These are phyloP conservation scores for Dione juno DNA, from an alignment of 2,888 invertebrate species.

Conservation along the genomic window DNA sequence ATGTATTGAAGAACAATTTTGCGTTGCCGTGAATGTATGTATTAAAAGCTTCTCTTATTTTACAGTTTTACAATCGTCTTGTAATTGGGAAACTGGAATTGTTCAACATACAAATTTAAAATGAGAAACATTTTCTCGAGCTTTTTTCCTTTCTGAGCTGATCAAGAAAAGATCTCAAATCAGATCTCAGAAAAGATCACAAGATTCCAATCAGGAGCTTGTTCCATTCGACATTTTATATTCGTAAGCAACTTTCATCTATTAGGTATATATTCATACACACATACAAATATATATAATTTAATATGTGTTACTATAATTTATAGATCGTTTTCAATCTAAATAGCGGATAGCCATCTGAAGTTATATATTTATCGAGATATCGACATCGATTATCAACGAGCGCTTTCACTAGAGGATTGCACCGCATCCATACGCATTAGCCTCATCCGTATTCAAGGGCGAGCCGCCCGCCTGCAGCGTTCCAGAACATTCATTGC, in stretches of 20 bases:
- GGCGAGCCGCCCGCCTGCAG: slow-evolving; percentile 65
- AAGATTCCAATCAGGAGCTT: no score
- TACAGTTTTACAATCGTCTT: no score
- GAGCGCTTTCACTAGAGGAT: slow-evolving; percentile 47
- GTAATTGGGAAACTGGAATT: no score
- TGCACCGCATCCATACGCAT: slow-evolving; percentile 66
- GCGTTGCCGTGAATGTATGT: background rate
- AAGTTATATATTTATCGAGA: slow-evolving; percentile 15
- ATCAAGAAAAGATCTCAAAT: no score
- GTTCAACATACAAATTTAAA: no score
- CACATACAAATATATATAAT: slow-evolving; percentile 5
- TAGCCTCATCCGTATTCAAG: slow-evolving; percentile 77
- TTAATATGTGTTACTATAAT: background rate
- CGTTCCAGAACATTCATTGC: slow-evolving; percentile 56
- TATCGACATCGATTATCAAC: slow-evolving; percentile 31
- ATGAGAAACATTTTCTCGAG: no score
- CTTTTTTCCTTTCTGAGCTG: no score
- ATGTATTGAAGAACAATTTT: background rate
- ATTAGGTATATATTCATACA: background rate
- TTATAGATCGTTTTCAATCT: background rate
- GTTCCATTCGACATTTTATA: no score
- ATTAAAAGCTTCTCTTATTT: background rate
- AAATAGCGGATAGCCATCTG: background rate
- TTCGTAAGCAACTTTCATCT: background rate
- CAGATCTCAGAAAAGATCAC: no score